Evolutionary conservation across 2,888 invertebrate species (phyloP).

Genomic region (Neoascia interrupta): DNA sequence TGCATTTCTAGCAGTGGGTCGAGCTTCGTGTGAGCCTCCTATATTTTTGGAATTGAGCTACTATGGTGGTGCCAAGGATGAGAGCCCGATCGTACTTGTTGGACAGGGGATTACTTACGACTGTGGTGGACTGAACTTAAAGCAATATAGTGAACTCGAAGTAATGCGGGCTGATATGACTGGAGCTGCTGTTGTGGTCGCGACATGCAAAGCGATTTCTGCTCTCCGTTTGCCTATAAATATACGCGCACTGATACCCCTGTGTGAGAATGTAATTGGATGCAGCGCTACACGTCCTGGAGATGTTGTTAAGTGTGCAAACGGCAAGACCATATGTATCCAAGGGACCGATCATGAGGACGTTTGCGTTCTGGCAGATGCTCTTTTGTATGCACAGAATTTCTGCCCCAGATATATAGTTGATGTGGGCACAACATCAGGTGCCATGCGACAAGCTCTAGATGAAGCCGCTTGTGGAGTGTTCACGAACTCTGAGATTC

Average conservation of each 20-base stretch:
- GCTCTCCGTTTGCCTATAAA: constrained; percentile 86
- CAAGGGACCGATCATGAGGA: constrained; percentile 90
- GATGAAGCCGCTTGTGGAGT: constrained; percentile 86
- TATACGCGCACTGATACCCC: constrained; percentile 86
- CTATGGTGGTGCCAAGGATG: constrained; percentile 82
- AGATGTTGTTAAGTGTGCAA: constrained; percentile 87
- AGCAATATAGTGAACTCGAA: constrained; percentile 75
- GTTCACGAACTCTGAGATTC: constrained; percentile 86
- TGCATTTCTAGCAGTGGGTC: constrained; percentile 87
- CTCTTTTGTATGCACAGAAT: constrained; percentile 86
- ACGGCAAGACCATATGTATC: constrained; percentile 85
- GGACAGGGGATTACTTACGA: constrained; percentile 86
- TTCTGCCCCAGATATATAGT: constrained; percentile 85
- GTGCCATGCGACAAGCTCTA: constrained; percentile 83
- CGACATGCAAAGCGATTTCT: constrained; percentile 86
- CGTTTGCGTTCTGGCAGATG: constrained; percentile 88
- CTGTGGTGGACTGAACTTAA: constrained; percentile 88
- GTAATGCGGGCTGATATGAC: constrained; percentile 92
- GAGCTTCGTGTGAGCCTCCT: constrained; percentile 88
- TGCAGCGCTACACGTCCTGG: constrained; percentile 89
- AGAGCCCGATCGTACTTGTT: constrained; percentile 86
- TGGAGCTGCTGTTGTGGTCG: constrained; percentile 89
- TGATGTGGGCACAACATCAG: constrained; percentile 90
- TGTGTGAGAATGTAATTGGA: constrained; percentile 90
- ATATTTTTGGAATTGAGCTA: constrained; percentile 89